Conservation (phyloP, 2,888 invertebrate species). For the Acanthopleura granulata region DNA sequence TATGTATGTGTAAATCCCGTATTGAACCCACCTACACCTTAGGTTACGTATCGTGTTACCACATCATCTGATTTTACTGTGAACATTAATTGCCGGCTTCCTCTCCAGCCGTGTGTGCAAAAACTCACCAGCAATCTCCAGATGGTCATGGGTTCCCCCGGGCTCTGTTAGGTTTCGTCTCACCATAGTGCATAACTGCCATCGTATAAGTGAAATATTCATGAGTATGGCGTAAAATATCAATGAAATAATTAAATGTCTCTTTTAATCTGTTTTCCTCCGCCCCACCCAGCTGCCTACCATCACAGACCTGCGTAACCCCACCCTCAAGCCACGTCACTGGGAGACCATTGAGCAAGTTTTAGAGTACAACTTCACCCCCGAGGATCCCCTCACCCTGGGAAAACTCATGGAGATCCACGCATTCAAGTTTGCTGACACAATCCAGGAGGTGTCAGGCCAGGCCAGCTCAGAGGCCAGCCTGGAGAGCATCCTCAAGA, state of each 20-base stretch:
- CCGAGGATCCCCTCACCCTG: constrained; percentile 79
- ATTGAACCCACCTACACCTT: too few species aligned
- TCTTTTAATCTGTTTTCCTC: too few species aligned
- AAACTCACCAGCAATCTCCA: too few species aligned
- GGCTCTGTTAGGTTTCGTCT: too few species aligned
- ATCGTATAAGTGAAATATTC: background rate
- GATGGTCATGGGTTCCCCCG: too few species aligned
- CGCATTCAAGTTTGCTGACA: constrained; percentile 81
- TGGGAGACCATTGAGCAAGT: constrained; percentile 86
- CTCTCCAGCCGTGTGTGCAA: too few species aligned
- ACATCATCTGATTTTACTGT: too few species aligned
- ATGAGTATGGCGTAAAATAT: background rate
- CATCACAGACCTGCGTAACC: constrained; percentile 85
- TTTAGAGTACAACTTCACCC: constrained; percentile 78
- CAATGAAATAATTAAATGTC: background rate
- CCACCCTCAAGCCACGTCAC: constrained; percentile 83
- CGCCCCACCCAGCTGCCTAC: constrained; percentile 73
- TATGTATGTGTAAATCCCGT: too few species aligned
- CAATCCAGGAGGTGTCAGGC: constrained; percentile 86
- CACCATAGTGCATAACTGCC: too few species aligned
- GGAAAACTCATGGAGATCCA: constrained; percentile 79
- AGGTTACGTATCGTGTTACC: too few species aligned
- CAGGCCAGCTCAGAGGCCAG: constrained; percentile 91
- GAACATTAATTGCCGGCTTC: too few species aligned
- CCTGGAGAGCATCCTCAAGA: constrained; percentile 83